Base-by-base conservation (phyloP, 2,797 vertebrate genomes). In the Coendou prehensilis region DNA sequence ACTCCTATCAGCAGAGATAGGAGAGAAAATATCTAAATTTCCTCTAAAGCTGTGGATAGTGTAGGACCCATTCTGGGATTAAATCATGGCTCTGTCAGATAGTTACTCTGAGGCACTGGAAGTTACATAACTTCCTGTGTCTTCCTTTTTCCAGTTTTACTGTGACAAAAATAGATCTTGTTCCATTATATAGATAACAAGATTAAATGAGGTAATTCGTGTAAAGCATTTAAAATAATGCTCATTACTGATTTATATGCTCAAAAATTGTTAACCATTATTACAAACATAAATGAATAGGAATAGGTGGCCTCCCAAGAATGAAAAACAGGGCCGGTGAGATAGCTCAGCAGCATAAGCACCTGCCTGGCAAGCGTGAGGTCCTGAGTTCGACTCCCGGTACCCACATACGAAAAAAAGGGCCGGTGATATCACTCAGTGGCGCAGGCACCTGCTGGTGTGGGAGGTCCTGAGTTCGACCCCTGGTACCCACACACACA, bases 111-210 rank as follows among this genome's bases (percentile, higher is more conserved):
- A 67, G 14, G 69, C 3, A 11, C 54, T 88, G 4, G 18, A 80
- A 79, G 30, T 75, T 85, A 85, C 52, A 69, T 84, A 84, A 67
- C 15, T 63, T 85, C 17, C 57, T 94, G n/a, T 93, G 63, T 82
- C 23, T 84, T 87, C 82, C 14, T 90, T 96, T 94, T 82, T 11
- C 45, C 18, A 37, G 52, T 87, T 50, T 90, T 93, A 92, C 76
- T 52, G 73, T 71, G 17, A 41, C 17, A 92, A 95, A 82, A 61
- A 37, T 50, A 92, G 37, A 33, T 56, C 9, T 79, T 89, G 37
- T 57, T 89, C 64, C 20, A 79, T 71, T 92, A 83, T 71, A 5
- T 30, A 64, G 47, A 56, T 80, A n/a, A 64, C 11, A 89, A 92
- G 15, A 86, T 71, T 76, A 97, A 94, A 85, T 95, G 28, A 95